phyloP scores from a whole-genome alignment of 2,797 vertebrate genomes.

The Microtus californicus region DNA sequence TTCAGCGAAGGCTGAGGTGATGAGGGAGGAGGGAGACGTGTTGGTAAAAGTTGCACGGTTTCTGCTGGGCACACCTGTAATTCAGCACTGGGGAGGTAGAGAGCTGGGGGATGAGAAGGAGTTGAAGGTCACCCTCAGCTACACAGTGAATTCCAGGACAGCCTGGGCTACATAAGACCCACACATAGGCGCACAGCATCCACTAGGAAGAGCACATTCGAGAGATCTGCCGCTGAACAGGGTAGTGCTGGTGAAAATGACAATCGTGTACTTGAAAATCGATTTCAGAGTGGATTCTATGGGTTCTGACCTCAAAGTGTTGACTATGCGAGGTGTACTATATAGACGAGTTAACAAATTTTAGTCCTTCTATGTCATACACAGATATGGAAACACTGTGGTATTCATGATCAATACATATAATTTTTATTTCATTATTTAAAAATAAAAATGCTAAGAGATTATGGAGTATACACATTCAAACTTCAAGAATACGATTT shows the following conservation, averaged over 20 bases:
- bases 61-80: background rate
- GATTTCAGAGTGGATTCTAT: background rate
- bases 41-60: background rate
- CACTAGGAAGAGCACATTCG: background rate
- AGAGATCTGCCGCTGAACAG: background rate
- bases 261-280: background rate
- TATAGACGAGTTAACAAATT: background rate
- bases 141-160: background rate
- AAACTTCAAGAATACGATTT: slow-evolving; percentile 38
- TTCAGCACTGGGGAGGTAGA: background rate
- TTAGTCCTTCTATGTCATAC: background rate
- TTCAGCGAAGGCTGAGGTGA: background rate
- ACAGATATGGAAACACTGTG: background rate
- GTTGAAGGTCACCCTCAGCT: background rate
- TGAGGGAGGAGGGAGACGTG: background rate
- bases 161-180: background rate
- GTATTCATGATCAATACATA: background rate
- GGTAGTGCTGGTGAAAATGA: background rate
- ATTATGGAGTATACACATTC: background rate
- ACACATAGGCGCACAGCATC: background rate
- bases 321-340: background rate
- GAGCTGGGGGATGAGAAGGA: too few relatives aligned
- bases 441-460: slow-evolving; percentile 6
- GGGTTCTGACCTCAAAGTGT: background rate
- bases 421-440: background rate